phyloP scores from a whole-genome alignment of 2,888 invertebrate species.

The Hydroisotoma schaefferi region DNA sequence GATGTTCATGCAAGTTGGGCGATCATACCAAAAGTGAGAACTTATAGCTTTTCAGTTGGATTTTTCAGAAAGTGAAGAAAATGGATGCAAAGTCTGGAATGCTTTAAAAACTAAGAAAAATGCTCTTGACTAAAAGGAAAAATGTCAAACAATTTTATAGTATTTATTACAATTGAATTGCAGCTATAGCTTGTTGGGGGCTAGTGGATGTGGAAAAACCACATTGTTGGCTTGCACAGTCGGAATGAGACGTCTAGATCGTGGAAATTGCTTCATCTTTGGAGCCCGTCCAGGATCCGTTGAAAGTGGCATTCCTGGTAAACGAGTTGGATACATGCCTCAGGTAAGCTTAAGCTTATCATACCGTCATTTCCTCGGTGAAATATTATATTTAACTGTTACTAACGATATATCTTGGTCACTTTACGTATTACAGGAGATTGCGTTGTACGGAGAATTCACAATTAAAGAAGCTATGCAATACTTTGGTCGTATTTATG shows the following conservation, averaged over 20 bases:
- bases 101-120: no score
- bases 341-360: conserved; percentile 60
- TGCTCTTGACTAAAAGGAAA: no score
- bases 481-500: conserved; percentile 95
- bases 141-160: no score
- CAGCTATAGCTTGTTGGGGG: conserved; percentile 90
- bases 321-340: conserved; percentile 96
- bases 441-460: conserved; percentile 85
- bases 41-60: no score
- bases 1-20: no score
- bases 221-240: conserved; percentile 89
- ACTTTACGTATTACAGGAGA: conserved; percentile 60
- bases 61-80: no score
- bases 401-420: background rate
- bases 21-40: no score
- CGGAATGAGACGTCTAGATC: conserved; percentile 77
- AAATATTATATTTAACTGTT: conserved; percentile 10
- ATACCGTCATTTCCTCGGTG: background rate
- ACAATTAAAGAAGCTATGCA: conserved; percentile 91
- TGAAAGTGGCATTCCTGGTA: conserved; percentile 86
- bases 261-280: conserved; percentile 83
- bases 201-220: conserved; percentile 86
- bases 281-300: conserved; percentile 84
- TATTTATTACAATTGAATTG: conserved; percentile 23
- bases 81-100: no score